Evolutionary conservation across 1,140 invertebrate genomes (phyloP), one percentile per base, ranked within the genome.

Genomic region (Papilio glaucus): DNA sequence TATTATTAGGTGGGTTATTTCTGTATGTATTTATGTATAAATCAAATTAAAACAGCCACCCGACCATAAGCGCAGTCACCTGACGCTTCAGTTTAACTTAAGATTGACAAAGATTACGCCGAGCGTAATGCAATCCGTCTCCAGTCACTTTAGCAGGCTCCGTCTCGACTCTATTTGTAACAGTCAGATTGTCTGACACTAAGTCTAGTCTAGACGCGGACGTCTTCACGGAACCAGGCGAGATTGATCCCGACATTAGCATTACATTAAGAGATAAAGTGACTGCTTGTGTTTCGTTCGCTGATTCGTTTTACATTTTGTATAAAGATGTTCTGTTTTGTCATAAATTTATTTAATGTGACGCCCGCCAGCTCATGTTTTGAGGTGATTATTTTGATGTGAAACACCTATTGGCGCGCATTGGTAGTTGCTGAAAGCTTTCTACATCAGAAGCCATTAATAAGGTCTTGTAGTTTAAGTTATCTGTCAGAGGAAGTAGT

Each of bases 221-320:
- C 41, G 62, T 65, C 61, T 76, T 68, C 70, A 77, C 67, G 79
- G 77, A 79, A 78, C 77, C 78, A 73, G 70, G 57, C 73, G 63
- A 83, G 83, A 87, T 86, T 84, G 85, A 87, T 85, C 77, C 77
- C 68, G 67, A 75, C 80, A 87, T 87, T 87, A 80, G 79, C 85
- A 85, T 85, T 73, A 71, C 62, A 71, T 77, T 75, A 75, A 72
- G 73, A 76, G 67, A 69, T 69, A 69, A 15, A 2, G 13, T 26
- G 4, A 13, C 29, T 33, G 18, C 10, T 33, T 37, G 26, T 38
- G 21, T 38, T 63, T 63, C 24, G 15, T 65, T 12, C n/a, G 18
- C 21, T 67, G 37, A 12, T 68, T 42, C 39, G 24, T 13, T 61
- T 61, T 61, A 61, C 26, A 68, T 26, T 24, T n/a, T 21, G 18